phyloP scores from a whole-genome alignment of 2,113 vertebrate species.

The Apeltes quadracus region DNA sequence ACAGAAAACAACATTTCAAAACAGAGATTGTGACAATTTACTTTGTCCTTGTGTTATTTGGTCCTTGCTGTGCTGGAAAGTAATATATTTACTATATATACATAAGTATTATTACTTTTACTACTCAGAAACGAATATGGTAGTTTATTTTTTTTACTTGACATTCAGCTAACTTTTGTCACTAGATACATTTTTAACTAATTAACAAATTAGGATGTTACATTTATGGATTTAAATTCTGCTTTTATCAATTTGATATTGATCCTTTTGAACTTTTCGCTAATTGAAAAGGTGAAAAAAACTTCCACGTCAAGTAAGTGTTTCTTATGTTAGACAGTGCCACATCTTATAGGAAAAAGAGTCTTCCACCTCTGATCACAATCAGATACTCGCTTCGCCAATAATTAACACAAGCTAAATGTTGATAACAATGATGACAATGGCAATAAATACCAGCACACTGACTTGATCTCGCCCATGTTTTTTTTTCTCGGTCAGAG shows the following conservation, averaged over 20 bases:
- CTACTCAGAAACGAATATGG: neutral
- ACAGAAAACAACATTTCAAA: conserved; percentile 25
- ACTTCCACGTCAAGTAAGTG: neutral
- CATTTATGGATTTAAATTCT: neutral
- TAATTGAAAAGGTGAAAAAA: neutral
- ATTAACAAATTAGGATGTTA: neutral
- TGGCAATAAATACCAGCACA: too few relatives aligned
- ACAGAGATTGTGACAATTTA: neutral
- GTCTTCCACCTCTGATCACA: neutral
- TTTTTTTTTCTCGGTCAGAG: neutral
- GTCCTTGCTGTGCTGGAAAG: neutral
- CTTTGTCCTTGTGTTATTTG: neutral
- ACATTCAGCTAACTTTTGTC: neutral
- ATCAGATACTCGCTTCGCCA: neutral
- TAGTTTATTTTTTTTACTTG: neutral
- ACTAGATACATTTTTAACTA: neutral
- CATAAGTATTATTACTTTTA: too few relatives aligned
- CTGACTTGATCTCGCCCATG: neutral
- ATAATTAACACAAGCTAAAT: neutral
- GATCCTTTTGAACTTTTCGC: neutral
- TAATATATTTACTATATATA: neutral
- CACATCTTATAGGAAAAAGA: neutral
- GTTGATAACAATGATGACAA: neutral
- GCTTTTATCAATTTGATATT: neutral
- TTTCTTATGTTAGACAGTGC: neutral